Conservation (phyloP, 2,888 invertebrate genomes). For the Stramonita haemastoma region DNA sequence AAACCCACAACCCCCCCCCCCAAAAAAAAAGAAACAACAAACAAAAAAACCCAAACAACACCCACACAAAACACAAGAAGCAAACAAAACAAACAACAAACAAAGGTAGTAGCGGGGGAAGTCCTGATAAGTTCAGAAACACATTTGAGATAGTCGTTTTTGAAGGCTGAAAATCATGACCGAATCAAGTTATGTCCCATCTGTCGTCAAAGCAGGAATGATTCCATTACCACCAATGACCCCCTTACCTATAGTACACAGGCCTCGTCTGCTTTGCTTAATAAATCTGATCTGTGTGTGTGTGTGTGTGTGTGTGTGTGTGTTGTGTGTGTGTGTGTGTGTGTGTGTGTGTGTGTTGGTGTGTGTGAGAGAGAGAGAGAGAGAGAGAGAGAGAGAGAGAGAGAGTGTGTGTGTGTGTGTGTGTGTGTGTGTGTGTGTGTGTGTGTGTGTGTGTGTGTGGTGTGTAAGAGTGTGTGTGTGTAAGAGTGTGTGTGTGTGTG, state of each 20-base stretch:
- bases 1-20: too few species aligned
- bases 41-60: neutral
- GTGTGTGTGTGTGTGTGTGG: too few species aligned
- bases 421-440: neutral
- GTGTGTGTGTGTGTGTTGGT: conserved; percentile 18
- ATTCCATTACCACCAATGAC: neutral
- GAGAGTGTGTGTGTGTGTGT: neutral
- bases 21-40: neutral
- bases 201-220: neutral
- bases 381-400: neutral
- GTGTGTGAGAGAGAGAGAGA: neutral
- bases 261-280: neutral
- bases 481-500: neutral
- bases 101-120: neutral
- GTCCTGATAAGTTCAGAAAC: neutral
- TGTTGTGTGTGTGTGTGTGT: conserved; percentile 23
- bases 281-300: neutral
- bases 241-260: neutral
- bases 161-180: neutral
- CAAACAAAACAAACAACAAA: neutral
- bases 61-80: too few species aligned
- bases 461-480: neutral
- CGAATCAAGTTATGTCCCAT: neutral
- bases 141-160: neutral
- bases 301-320: neutral